A percentile compares a stretch with the other conserved stretches of the same genome.
Evolutionary conservation across 1,140 invertebrate species (phyloP).

Genomic region (Antheraea mylitta): DNA sequence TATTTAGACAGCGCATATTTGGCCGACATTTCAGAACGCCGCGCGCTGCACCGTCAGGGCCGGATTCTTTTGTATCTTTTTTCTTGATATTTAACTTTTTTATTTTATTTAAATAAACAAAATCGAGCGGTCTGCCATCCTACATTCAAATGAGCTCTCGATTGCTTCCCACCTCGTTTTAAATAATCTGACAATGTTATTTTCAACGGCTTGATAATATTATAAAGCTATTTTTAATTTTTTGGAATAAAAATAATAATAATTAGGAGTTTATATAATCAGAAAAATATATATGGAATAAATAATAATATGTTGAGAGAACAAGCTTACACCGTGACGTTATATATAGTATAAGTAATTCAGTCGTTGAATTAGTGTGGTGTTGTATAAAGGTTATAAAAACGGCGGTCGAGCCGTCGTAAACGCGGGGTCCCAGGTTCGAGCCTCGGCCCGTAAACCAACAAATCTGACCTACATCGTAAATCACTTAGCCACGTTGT

Average conservation of each 20-base stretch:
- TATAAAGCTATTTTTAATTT: too few species aligned
- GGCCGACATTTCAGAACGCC: background rate
- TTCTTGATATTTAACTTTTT: constrained; percentile 13
- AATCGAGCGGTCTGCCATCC: constrained; percentile 40
- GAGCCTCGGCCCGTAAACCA: constrained; percentile 65
- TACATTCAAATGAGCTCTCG: constrained; percentile 54
- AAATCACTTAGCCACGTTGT: constrained; percentile 76
- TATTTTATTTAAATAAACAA: constrained; percentile 45
- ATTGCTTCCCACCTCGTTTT: constrained; percentile 50
- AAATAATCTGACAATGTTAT: background rate
- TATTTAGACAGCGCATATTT: background rate
- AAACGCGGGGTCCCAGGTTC: constrained; percentile 65
- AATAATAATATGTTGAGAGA: constrained; percentile 1
- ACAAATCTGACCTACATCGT: constrained; percentile 76
- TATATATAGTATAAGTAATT: constrained; percentile 26
- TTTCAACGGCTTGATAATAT: background rate
- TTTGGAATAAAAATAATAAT: too few species aligned
- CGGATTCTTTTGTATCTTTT: constrained; percentile 35
- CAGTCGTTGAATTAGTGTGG: constrained; percentile 28
- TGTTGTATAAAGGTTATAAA: constrained; percentile 65
- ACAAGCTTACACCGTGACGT: constrained; percentile 17
- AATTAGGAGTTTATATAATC: too few species aligned
- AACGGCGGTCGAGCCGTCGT: constrained; percentile 44
- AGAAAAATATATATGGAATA: constrained; percentile 12
- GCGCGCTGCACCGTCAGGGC: constrained; percentile 10